Base-by-base conservation (phyloP, 2,888 invertebrate genomes). In the Nasonovia ribisnigri region DNA sequence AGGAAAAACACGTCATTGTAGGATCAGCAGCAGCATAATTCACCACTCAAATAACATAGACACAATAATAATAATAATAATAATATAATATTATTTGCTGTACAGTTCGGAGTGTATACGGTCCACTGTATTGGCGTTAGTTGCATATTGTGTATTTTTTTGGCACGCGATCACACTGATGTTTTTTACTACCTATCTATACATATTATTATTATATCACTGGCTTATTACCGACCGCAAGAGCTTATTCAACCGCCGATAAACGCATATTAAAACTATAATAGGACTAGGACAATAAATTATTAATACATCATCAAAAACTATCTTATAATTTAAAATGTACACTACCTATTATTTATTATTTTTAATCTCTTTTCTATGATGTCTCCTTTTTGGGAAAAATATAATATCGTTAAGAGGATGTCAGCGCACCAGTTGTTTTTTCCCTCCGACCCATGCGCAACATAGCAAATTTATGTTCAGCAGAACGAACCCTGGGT, bases 71-170 rank as follows among this genome's bases (percentile, higher is more conserved):
- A 51, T 54, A 24, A 54, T 54, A 67, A 13, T 60, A n/a, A 60
- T 67, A 20, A 13, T 60, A 77, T 77, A 36, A 16, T 67, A 77
- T 36, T 36, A 77, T 77, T 77, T 8, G 20, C 11, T 36, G 36
- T 86, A 26, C 8, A 29, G 46, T 46, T 29, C 16, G 11, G 43
- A 42, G 67, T n/a, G n/a, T 77, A 2, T 57, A 48, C 46, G 42
- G 36, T 42, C 36, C 24, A 42, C n/a, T 77, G 77, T 42, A 90
- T 51, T 90, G 77, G 90, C 90, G 77, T 51, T 42, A 51, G 48
- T 90, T 13, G 77, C 36, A 48, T 54, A n/a, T n/a, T n/a, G 90
- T 51, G 42, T 29, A 84, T 91, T 91, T 91, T 91, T 91, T 91
- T 91, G 90, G 90, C 77, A 84, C 51, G 29, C 67, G 90, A 48